Conservation (phyloP, 2,113 vertebrate species). For the Eidolon helvum region DNA sequence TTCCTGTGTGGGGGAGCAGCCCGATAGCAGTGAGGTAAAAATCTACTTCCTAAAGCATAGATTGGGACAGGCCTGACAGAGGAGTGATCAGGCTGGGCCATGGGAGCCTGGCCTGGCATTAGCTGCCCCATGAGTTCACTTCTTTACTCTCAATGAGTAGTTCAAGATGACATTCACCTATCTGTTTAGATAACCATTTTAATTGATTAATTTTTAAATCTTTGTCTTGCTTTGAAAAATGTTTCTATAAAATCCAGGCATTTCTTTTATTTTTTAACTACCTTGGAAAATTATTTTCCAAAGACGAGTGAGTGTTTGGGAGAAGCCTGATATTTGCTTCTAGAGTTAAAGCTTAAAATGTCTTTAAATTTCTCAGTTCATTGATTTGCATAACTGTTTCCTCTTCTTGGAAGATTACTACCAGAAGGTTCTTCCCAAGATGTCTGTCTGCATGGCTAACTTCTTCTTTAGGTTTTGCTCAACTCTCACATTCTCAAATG, state of each 20-base stretch:
- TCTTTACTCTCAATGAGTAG: accelerated
- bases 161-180: background rate
- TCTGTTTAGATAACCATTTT: background rate
- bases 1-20: background rate
- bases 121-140: background rate
- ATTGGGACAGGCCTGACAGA: background rate
- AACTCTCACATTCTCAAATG: background rate
- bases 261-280: background rate
- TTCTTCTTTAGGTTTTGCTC: background rate
- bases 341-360: background rate
- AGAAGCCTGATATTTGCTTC: background rate
- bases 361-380: background rate
- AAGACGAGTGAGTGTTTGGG: background rate
- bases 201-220: background rate
- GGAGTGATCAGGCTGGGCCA: background rate
- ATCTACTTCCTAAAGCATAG: background rate
- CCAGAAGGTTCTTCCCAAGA: background rate
- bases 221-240: background rate
- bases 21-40: background rate
- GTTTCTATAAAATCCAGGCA: background rate
- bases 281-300: constrained; percentile 8
- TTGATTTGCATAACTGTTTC: constrained; percentile 25
- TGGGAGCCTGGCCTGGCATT: background rate
- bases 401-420: background rate
- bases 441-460: background rate